phyloP scores from a whole-genome alignment of 2,888 invertebrate species.

The Galeruca laticollis region DNA sequence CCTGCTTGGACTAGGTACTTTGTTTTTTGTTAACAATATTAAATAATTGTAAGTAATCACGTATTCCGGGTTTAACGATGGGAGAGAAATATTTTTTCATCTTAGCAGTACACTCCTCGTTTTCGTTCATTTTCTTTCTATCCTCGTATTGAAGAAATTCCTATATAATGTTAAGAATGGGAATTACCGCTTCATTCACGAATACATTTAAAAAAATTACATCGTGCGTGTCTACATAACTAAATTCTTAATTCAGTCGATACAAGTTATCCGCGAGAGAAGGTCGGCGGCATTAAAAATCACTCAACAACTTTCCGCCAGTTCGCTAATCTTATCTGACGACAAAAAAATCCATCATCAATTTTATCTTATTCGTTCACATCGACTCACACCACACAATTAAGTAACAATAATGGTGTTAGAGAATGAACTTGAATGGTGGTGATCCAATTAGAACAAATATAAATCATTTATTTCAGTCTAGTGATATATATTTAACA shows the following conservation, averaged over 20 bases:
- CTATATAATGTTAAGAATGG: background rate
- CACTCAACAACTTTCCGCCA: background rate
- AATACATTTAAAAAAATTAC: background rate
- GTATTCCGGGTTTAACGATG: too few relatives aligned
- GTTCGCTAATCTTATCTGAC: constrained; percentile 3
- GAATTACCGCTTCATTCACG: background rate
- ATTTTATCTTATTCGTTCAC: background rate
- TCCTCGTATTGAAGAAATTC: background rate
- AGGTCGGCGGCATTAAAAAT: background rate
- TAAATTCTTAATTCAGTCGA: background rate
- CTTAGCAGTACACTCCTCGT: too few relatives aligned
- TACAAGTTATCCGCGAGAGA: background rate
- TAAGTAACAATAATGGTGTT: background rate
- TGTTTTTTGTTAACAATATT: too few relatives aligned
- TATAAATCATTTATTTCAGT: background rate
- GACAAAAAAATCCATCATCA: background rate
- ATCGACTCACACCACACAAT: background rate
- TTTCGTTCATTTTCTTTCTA: background rate
- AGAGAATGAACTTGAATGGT: background rate
- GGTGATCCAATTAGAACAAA: background rate
- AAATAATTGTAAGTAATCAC: too few relatives aligned
- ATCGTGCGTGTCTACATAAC: background rate
- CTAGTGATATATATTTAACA: background rate
- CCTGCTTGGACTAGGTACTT: too few relatives aligned
- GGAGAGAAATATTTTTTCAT: too few relatives aligned